Base-by-base conservation (phyloP, 2,113 vertebrate genomes). In the Pelmatolapia mariae region DNA sequence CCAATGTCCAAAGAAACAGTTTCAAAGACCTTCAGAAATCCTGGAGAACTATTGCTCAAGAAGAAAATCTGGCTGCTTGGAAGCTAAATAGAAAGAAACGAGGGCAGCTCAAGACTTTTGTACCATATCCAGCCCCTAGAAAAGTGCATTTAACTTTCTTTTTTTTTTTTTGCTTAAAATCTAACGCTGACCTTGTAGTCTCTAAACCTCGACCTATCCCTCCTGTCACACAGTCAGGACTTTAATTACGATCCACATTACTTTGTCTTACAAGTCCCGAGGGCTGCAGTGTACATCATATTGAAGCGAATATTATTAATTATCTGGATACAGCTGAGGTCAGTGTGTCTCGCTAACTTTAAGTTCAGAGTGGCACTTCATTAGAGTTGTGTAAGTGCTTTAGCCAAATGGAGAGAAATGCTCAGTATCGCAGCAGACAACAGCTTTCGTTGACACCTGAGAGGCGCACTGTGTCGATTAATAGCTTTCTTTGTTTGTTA, bases 221-320 rank as follows among this genome's bases (percentile, higher is more conserved):
- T 38, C 29, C 45, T 78, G 45, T 78, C 6, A 50, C 45, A 50
- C 43, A 78, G 26, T 50, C 73, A 78, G 18, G n/a, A 40, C 43
- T 26, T 81, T 86, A 92, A 91, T 90, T 86, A 89, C 13, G 6
- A 50, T 63, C 83, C 63, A 66, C 40, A 80, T 79, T 54, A 81
- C 80, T 82, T 78, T 78, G 73, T 33, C 45, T 78, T 43, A 83
- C 22, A 68, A 63, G 38, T 83, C 87, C 84, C 11, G 2, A 36
- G 56, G 87, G 53, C 85, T 59, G 66, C 11, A 18, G 68, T 26
- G 11, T 47, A 73, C 66, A 52, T 66, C n/a, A 43, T 81, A 78
- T 82, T 80, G 79, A 84, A 53, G 22, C 3, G 13, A 66, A 61
- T 80, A 26, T 86, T 57, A 87, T 85, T 90, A 85, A 90, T 88